Percentiles rank a stretch among this genome's conserved stretches.
phyloP scores from a whole-genome alignment of 2,888 invertebrate species.

The Zootermopsis nevadensis region DNA sequence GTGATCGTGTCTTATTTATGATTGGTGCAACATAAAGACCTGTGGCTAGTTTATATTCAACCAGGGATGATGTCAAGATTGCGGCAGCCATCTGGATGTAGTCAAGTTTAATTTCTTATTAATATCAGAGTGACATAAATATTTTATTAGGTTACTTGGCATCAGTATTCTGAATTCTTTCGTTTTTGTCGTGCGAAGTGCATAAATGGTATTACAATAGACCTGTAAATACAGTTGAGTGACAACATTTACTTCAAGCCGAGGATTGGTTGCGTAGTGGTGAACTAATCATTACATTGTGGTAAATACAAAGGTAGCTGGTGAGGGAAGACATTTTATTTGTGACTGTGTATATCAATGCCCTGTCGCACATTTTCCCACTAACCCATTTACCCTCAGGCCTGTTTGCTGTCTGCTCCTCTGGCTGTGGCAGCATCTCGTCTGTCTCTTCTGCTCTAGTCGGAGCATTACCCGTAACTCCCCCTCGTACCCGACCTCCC shows the following conservation, averaged over 20 bases:
- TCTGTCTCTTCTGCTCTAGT: constrained; percentile 22
- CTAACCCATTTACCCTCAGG: not conserved
- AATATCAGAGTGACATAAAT: not conserved
- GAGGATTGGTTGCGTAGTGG: too few species aligned
- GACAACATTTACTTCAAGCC: not conserved
- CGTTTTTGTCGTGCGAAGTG: not conserved
- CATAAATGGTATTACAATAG: not conserved
- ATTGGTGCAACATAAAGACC: not conserved
- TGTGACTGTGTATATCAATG: not conserved
- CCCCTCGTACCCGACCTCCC: constrained; percentile 28
- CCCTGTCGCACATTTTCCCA: not conserved
- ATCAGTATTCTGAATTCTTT: not conserved
- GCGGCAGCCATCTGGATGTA: not conserved
- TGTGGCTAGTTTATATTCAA: not conserved
- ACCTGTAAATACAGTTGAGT: not conserved
- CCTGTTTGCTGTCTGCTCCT: not conserved
- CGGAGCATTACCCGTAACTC: not conserved
- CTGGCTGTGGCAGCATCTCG: constrained; percentile 13
- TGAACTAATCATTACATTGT: not conserved
- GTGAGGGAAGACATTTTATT: not conserved
- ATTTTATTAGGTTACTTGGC: too few species aligned
- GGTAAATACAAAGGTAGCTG: not conserved
- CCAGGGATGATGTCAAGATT: not conserved
- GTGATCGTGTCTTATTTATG: not conserved
- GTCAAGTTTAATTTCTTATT: not conserved